Evolutionary conservation across 2,888 invertebrate genomes (phyloP).

Genomic region (Idaea aversata): DNA sequence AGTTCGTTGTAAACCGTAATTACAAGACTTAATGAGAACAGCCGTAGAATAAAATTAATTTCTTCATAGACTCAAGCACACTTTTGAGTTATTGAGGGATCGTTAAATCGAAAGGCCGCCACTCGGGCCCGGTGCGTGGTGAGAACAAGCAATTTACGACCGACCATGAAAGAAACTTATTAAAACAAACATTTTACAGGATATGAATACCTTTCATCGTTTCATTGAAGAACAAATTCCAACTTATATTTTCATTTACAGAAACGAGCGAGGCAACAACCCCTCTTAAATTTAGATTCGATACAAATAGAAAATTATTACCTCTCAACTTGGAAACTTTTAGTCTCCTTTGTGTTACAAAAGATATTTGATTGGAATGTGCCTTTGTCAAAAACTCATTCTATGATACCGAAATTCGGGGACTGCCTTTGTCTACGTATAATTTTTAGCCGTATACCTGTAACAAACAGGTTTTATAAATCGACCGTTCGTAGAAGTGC

Average conservation of each 20-base stretch:
- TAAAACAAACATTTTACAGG: constrained; percentile 51
- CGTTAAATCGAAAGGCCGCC: constrained; percentile 49
- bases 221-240: constrained; percentile 20
- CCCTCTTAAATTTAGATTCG: constrained; percentile 25
- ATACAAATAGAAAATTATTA: constrained; percentile 26
- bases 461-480: constrained; percentile 65
- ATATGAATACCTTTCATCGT: constrained; percentile 45
- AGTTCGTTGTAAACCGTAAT: constrained; percentile 12
- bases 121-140: constrained; percentile 30
- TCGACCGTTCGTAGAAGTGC: constrained; percentile 57
- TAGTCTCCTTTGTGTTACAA: constrained; percentile 32
- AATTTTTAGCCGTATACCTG: constrained; percentile 75
- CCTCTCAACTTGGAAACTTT: constrained; percentile 2
- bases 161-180: constrained; percentile 54
- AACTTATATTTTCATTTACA: constrained; percentile 1
- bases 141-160: constrained; percentile 58
- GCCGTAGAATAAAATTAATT: constrained; percentile 16
- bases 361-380: constrained; percentile 62
- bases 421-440: constrained; percentile 68
- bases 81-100: constrained; percentile 45
- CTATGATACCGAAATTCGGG: constrained; percentile 58
- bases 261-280: not conserved
- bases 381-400: constrained; percentile 60
- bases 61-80: constrained; percentile 44
- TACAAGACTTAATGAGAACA: constrained; percentile 12